Base-by-base conservation (phyloP, 2,797 vertebrate species). In the Acropternis orthonyx region DNA sequence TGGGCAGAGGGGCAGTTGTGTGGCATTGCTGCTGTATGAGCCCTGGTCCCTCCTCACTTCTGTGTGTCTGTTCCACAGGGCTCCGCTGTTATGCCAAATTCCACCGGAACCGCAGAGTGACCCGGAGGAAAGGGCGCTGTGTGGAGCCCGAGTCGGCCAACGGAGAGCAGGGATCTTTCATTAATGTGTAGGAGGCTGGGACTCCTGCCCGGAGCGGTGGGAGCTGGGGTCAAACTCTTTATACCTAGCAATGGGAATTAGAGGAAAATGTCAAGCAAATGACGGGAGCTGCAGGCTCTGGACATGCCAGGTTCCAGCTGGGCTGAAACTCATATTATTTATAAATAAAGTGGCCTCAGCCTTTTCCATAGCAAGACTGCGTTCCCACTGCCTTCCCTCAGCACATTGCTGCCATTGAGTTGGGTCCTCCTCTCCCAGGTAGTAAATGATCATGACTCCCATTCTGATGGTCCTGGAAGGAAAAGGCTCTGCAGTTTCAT, bases 11-110 rank as follows among this genome's bases (percentile, higher is more conserved):
- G 24, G 14, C 6, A 18, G 12, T 1, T 44, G 55, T 61, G 46
- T 73, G 76, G 8, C 56, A 30, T 62, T 28, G 10, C 20, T 76
- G 62, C 41, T 71, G 28, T 2, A 26, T 4, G 68, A 93, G 56
- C 61, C 65, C 68, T 37, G 63, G 63, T 68, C 65, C 49, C 34
- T 86, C 36, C 73, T 91, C 62, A 85, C 37, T n/a, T 36, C 7
- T 12, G 2, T 30, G 0, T 94, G 22, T 65, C 88, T 97, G 59
- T 73, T 22, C 22, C 62, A 1, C 41, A 99, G 99, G 99, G 44
- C 98, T 99, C 16, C 99, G 99, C 51, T 99, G 99, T 89, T 99
- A 99, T 0, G 99, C 99, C 79, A 99, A 99, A 96, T 99, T 99
- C 98, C 99, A 99, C 97, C 99, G 99, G 91, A 99, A 99, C 97